Base-by-base conservation (phyloP, 2,888 invertebrate genomes). In the Adelphocoris suturalis region DNA sequence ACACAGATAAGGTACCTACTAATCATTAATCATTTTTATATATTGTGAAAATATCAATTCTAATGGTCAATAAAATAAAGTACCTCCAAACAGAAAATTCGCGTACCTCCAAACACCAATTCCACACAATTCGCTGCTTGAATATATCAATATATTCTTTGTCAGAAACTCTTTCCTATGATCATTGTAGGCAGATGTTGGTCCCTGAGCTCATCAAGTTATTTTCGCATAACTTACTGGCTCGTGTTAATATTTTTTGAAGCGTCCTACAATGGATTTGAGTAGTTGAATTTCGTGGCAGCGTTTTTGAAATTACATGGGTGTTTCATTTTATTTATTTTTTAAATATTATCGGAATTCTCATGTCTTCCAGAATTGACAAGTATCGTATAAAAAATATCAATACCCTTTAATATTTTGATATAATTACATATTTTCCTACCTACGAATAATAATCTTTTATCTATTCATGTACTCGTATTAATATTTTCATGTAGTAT, bases 341-440 rank as follows among this genome's bases (percentile, higher is more conserved):
- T 28, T 47, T 81, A 16, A 76, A 27, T 76, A 76, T 37, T 13
- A 37, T 37, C 1, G 28, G 46, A 81, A 81, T 19, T 28, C 14
- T 76, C 76, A 37, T 37, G n/a, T 81, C 19, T 81, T 46, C 75
- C 76, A 76, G 76, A 87, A 87, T 87, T 87, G 87, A 87, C 87
- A 87, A 76, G 87, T 87, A 76, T 87, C 87, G 87, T 87, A 87
- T 87, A 87, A 87, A 87, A 87, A 87, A 87, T 87, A 87, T 87
- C 87, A 68, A 76, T 48, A 76, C 75, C 75, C 76, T 87, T 75
- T 87, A 87, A 75, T 75, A 87, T 87, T 61, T 87, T 87, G 87
- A 87, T 87, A 87, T 57, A 84, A 68, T 68, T 57, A 68, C 28
- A 86, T 48, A 37, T 47, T 19, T 16, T 12, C 37, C 75, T 80